These are phyloP conservation scores for Argopecten irradians DNA, from an alignment of 1,140 invertebrate genomes.

Conservation along the genomic window DNA sequence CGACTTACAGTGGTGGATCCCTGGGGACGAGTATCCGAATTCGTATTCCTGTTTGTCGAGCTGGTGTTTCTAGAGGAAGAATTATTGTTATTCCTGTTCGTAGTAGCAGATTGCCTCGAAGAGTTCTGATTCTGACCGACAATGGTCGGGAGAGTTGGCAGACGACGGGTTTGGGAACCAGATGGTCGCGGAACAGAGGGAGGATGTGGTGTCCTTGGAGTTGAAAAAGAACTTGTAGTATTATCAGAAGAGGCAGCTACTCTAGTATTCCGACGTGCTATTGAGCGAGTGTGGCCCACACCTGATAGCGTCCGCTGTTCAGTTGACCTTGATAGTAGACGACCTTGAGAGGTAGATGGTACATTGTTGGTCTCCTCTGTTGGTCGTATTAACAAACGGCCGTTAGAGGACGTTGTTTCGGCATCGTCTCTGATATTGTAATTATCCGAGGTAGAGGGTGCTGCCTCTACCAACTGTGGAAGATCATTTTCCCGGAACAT, in stretches of 20 bases:
- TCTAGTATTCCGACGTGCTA: not conserved
- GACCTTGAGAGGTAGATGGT: slow-evolving; percentile 21
- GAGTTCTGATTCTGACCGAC: slow-evolving; percentile 26
- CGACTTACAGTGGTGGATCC: slow-evolving; percentile 2
- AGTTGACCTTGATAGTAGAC: not conserved
- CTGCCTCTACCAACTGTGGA: not conserved
- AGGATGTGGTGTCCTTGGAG: slow-evolving; percentile 51
- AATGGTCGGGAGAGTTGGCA: slow-evolving; percentile 57
- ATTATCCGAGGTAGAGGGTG: not conserved
- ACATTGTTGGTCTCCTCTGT: slow-evolving; percentile 33
- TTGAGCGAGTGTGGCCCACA: not conserved
- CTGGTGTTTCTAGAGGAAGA: slow-evolving; percentile 24
- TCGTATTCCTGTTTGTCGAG: not conserved
- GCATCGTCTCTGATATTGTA: not conserved
- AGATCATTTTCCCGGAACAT: slow-evolving; percentile 15
- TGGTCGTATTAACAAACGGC: slow-evolving; percentile 11
- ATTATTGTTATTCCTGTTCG: slow-evolving; percentile 25
- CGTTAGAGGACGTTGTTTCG: not conserved
- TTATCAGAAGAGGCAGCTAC: not conserved
- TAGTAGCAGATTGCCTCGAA: not conserved
- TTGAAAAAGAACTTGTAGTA: not conserved
- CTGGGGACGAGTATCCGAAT: not conserved
- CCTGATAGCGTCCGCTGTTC: not conserved
- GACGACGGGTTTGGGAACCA: slow-evolving; percentile 39
- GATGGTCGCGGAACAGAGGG: slow-evolving; percentile 54